phyloP scores from a whole-genome alignment of 35 echinoderm and acorn worm genomes.

The Strongylocentrotus purpuratus region DNA sequence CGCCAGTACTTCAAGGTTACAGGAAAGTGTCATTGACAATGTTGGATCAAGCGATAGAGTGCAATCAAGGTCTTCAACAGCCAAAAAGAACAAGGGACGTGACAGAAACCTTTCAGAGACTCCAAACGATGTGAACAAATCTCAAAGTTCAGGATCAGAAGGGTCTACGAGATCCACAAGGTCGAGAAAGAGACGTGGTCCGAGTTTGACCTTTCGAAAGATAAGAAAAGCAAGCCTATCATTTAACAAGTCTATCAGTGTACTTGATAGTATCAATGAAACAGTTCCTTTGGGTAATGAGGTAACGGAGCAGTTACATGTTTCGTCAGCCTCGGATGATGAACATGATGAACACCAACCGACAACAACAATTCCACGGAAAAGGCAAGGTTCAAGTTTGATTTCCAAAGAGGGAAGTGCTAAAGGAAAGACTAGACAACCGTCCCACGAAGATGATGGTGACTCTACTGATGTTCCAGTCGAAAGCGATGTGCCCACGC shows the following conservation, averaged over 20 bases:
- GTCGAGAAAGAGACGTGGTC: background rate
- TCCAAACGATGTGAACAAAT: background rate
- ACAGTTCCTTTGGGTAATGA: background rate
- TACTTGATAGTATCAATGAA: background rate
- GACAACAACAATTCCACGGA: background rate
- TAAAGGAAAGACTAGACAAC: background rate
- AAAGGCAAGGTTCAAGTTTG: background rate
- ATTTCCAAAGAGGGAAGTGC: background rate
- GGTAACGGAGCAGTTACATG: background rate
- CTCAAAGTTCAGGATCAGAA: background rate
- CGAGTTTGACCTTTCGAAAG: constrained; percentile 5
- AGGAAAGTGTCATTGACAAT: background rate
- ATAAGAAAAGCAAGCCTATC: background rate
- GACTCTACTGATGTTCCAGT: background rate
- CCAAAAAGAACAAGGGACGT: background rate
- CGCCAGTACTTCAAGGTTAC: background rate
- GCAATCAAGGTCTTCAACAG: background rate
- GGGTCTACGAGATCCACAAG: background rate
- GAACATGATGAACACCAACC: background rate
- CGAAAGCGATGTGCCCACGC: background rate
- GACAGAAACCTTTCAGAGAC: background rate
- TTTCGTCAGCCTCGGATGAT: background rate
- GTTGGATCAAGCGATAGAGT: background rate
- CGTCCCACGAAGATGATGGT: background rate
- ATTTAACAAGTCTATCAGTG: background rate